Percentiles rank a stretch among this genome's conserved stretches.
Evolutionary conservation across 92 coral and sea anemone species (phyloP).

Genomic region (Isaurus tuberculatus): DNA sequence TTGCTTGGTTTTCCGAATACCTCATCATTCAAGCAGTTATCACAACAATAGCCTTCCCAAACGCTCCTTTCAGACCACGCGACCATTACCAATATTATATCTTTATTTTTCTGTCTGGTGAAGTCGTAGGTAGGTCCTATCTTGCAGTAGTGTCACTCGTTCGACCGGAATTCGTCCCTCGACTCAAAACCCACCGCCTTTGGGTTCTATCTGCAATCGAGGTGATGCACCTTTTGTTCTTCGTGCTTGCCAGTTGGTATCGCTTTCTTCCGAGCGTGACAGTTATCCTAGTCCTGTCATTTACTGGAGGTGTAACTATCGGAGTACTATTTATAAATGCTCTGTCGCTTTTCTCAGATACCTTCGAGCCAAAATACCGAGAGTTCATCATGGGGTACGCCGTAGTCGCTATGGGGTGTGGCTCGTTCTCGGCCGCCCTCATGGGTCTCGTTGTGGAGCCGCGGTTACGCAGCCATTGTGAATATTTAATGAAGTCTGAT

Average conservation of each 20-base stretch:
- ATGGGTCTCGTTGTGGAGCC: constrained; percentile 87
- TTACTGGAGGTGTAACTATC: constrained; percentile 77
- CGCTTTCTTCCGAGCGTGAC: constrained; percentile 81
- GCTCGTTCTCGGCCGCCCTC: constrained; percentile 76
- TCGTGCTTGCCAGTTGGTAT: constrained; percentile 77
- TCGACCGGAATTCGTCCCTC: constrained; percentile 67
- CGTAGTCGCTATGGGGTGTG: constrained; percentile 85
- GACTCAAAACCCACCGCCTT: constrained; percentile 70
- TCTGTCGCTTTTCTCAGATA: constrained; percentile 72
- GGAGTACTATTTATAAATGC: constrained; percentile 76
- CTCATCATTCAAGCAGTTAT: constrained; percentile 81
- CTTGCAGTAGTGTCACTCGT: constrained; percentile 64
- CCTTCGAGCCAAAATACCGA: constrained; percentile 72
- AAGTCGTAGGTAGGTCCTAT: constrained; percentile 83
- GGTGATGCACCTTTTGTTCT: constrained; percentile 74
- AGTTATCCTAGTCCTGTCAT: constrained; percentile 69
- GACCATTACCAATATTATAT: constrained; percentile 90
- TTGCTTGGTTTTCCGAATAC: constrained; percentile 90
- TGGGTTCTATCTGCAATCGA: constrained; percentile 81
- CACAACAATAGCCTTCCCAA: constrained; percentile 82
- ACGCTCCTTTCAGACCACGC: constrained; percentile 88
- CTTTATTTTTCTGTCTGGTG: constrained; percentile 78
- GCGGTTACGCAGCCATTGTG: constrained; percentile 70
- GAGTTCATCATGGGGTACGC: constrained; percentile 91
- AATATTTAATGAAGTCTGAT: constrained; percentile 60